Evolutionary conservation across 2,888 invertebrate genomes (phyloP).

Genomic region (Harmothoe impar): DNA sequence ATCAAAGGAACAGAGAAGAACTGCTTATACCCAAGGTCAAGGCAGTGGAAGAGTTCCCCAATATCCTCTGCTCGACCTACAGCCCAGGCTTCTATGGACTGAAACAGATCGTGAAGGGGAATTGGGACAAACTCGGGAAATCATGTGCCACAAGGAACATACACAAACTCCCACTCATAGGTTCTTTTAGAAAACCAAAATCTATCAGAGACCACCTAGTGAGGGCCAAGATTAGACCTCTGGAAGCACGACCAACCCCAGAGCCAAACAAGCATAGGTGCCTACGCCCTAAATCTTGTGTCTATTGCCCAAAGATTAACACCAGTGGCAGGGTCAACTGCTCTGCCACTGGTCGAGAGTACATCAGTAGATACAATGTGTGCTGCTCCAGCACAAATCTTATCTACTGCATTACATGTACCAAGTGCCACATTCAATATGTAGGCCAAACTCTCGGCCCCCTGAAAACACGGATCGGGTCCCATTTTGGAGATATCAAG

Average conservation of each 20-base stretch:
- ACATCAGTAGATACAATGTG: too few species aligned
- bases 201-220: not conserved
- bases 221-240: too few species aligned
- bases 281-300: not conserved
- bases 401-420: conserved; percentile 1
- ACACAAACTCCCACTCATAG: too few species aligned
- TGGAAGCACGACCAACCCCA: not conserved
- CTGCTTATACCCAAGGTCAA: not conserved
- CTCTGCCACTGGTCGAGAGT: too few species aligned
- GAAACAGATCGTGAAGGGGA: not conserved
- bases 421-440: not conserved
- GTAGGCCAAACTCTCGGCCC: not conserved
- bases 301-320: not conserved
- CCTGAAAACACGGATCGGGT: too few species aligned
- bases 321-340: too few species aligned
- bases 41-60: not conserved
- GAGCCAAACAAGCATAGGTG: not conserved
- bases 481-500: not conserved
- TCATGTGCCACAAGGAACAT: too few species aligned
- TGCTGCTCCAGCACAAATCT: too few species aligned
- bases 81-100: too few species aligned
- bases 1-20: not conserved
- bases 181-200: too few species aligned
- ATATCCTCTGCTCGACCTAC: not conserved
- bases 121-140: too few species aligned